Base-by-base conservation (phyloP, 1,140 invertebrate genomes). In the Mactra quadrangularis region DNA sequence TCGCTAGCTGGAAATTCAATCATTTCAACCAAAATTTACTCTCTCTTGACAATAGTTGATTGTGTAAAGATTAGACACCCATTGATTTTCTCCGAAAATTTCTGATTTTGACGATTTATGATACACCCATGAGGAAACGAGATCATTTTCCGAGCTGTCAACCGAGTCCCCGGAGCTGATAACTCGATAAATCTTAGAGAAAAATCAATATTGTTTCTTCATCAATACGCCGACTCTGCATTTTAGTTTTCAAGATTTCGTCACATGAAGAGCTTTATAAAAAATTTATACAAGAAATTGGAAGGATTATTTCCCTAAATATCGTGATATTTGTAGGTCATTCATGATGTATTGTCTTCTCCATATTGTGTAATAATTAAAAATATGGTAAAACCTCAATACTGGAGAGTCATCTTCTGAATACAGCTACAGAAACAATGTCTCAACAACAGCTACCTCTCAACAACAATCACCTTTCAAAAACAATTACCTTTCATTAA, bases 31-130 rank as follows among this genome's bases (percentile, higher is more conserved):
- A 68, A 47, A 50, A 3, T 31, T 7, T n/a, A 13, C 1, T n/a
- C 17, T 68, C 64, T 68, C 64, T 15, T 0, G 64, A 68, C 29
- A 68, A 29, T 3, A 1, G 2, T 3, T 50, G 64, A 68, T 50
- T 31, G 41, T 50, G 64, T 31, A 68, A 50, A 68, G 64, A 68
- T 68, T 68, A 50, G 64, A 68, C 45, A 41, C 19, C 45, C 3
- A 47, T 47, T 68, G 15, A 41, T 47, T 68, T 68, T 45, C 27
- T 27, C 45, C 15, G 19, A 68, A 68, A 68, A 27, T 68, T 68
- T 68, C 64, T 68, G 64, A 68, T 68, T 68, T 68, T 68, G 64
- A 50, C 64, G 64, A 68, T 68, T 68, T 68, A 68, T 50, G 45
- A 68, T 50, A 25, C 64, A 68, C 64, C 64, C 64, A 15, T 47